Evolutionary conservation across 2,797 vertebrate genomes (phyloP), one percentile per base, ranked within the genome.

Genomic region (Passerculus sandwichensis): DNA sequence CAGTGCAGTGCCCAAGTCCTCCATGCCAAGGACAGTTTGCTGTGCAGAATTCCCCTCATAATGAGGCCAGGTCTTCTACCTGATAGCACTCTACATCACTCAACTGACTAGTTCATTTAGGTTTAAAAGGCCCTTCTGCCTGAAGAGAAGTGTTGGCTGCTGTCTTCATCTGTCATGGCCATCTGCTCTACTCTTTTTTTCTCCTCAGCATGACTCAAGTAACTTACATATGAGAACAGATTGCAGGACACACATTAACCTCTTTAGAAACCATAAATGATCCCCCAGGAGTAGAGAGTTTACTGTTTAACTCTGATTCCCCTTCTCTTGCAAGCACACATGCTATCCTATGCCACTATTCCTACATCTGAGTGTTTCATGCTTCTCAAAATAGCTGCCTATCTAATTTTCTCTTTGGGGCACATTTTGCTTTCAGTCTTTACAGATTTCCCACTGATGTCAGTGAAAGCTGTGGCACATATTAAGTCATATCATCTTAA

Each of bases 111-210:
- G 85, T 94, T 96, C 79, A 91, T 90, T 92, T 70, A 81, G 85
- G 72, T 93, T 84, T 96, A 93, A 96, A 96, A 94, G 93, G 87
- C 72, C 89, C 72, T 93, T 92, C 90, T 94, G 91, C 91, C 87
- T 85, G 76, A 84, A 89, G 88, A 96, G 88, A 89, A 92, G 85
- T 65, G 38, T 85, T 96, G 88, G 85, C 75, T 96, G 76, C 83
- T 91, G 88, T 72, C 91, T 96, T 97, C 92, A 97, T 96, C 95
- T 97, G 93, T 96, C 95, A 93, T 91, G 93, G 87, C 94, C 97
- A 96, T 97, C 96, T 97, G 96, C 88, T 95, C 69, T 66, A 27
- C 65, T 61, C 56, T 72, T 96, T 82, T 93, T 93, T 87, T 66
- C 86, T 94, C 94, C 93, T 91, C 95, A 91, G 95, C 72, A 36